Conservation (phyloP, 1,140 invertebrate genomes). For the Cydia splendana region DNA sequence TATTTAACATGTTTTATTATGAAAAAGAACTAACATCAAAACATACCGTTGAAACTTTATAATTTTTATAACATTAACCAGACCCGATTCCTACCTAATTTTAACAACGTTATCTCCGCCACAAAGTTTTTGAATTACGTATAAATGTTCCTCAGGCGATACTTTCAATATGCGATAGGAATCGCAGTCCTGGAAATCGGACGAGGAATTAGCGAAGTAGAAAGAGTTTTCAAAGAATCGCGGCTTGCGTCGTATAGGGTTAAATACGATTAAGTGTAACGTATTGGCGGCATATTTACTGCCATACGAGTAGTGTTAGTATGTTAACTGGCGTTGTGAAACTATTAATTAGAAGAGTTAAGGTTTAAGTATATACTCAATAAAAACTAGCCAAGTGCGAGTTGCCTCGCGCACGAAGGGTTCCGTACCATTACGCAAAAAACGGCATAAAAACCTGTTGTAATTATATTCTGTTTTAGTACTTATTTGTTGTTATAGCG, state of each 20-base stretch:
- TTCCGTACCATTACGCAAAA: no score
- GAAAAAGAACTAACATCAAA: not conserved
- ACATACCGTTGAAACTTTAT: not conserved
- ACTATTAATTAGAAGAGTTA: not conserved
- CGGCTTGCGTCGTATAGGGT: not conserved
- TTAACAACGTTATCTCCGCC: not conserved
- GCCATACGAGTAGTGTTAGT: not conserved
- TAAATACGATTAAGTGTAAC: not conserved
- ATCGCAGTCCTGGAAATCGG: not conserved
- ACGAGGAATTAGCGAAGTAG: not conserved
- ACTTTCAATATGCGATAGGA: not conserved
- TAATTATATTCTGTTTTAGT: no score
- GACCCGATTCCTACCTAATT: no score
- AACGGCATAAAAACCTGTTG: no score
- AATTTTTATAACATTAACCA: not conserved
- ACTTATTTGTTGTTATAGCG: no score
- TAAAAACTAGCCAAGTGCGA: no score
- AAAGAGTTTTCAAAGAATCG: slow-evolving; percentile 15
- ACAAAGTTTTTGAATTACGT: not conserved
- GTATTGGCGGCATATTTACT: not conserved
- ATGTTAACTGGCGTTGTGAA: not conserved
- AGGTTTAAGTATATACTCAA: not conserved
- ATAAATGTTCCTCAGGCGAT: slow-evolving; percentile 1
- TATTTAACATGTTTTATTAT: no score
- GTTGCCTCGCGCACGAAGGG: no score